These are phyloP conservation scores for Ispidina lecontei DNA, from an alignment of 2,797 vertebrate genomes.

Conservation along the genomic window DNA sequence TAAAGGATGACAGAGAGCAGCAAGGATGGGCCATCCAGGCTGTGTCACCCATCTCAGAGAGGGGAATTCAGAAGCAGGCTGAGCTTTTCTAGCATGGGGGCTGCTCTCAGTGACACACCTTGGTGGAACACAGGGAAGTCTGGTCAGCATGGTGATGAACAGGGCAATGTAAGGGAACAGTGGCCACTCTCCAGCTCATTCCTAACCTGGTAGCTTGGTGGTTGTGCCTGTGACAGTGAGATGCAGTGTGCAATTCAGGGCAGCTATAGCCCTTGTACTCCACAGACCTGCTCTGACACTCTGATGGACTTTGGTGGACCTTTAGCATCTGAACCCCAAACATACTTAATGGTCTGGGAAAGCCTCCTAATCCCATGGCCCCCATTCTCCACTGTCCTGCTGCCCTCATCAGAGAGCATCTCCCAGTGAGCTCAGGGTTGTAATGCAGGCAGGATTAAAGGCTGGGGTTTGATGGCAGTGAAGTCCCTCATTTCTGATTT, in stretches of 20 bases:
- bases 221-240: neutral
- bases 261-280: neutral
- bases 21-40: accelerated
- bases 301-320: neutral
- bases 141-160: neutral
- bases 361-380: neutral
- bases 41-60: neutral
- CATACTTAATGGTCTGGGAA: neutral
- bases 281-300: neutral
- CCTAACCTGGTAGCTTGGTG: neutral
- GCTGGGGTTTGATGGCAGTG: neutral
- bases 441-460: neutral
- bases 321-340: neutral
- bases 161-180: neutral
- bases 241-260: neutral
- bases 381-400: neutral
- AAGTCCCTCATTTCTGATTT: neutral
- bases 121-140: neutral
- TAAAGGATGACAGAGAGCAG: neutral
- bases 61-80: neutral
- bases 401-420: neutral
- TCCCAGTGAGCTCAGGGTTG: neutral
- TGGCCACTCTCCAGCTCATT: neutral
- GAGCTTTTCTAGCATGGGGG: neutral
- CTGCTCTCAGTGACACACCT: neutral